Percentiles rank a stretch among this genome's conserved stretches.
These are phyloP conservation scores for Pachycephala philippinensis DNA, from an alignment of 2,113 vertebrate species.

Conservation along the genomic window DNA sequence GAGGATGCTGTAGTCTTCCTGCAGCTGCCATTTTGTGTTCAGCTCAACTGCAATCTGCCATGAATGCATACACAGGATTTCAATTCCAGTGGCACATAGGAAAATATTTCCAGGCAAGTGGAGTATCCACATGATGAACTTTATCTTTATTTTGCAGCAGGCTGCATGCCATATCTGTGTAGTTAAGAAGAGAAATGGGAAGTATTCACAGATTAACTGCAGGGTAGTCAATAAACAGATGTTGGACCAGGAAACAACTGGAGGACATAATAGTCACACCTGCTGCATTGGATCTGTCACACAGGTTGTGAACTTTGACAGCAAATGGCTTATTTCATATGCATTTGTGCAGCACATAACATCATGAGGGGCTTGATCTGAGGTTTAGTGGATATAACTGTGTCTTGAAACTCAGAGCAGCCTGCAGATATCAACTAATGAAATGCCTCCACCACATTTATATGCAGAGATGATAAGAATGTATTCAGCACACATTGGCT, in stretches of 20 bases:
- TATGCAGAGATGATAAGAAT: neutral
- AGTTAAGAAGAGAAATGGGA: slow-evolving; percentile 7
- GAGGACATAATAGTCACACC: neutral
- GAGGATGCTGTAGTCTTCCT: neutral
- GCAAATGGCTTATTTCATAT: neutral
- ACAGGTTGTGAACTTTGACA: neutral
- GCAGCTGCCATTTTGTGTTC: neutral
- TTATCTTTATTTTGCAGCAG: slow-evolving; percentile 2
- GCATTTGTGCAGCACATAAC: neutral
- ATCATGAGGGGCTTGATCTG: neutral
- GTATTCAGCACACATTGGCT: rapidly evolving
- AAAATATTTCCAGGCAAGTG: neutral
- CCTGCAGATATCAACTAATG: neutral
- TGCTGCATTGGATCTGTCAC: neutral
- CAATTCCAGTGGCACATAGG: neutral
- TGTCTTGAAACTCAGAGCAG: neutral
- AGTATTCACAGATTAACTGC: neutral
- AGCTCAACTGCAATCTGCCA: neutral
- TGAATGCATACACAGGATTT: neutral
- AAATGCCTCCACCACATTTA: neutral
- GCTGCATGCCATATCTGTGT: neutral
- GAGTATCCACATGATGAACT: neutral
- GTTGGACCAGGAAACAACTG: neutral
- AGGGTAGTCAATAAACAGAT: neutral
- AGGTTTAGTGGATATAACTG: neutral